Percentiles rank a stretch among this genome's conserved stretches.
These are phyloP conservation scores for Trochalopteron elliotii DNA, from an alignment of 2,113 vertebrate genomes.

Conservation along the genomic window DNA sequence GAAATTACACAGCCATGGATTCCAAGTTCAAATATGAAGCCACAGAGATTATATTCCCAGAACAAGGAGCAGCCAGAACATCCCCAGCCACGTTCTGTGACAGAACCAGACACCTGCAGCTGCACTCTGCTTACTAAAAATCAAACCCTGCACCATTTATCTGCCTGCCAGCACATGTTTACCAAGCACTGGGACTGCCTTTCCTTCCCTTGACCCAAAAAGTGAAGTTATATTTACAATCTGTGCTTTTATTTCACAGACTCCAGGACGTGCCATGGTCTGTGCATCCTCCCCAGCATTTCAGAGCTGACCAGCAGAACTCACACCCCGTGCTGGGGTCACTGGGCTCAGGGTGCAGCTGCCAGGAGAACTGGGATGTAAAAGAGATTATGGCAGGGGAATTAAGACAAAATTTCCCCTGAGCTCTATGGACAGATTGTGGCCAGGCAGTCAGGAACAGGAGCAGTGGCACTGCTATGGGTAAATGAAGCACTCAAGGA, in stretches of 20 bases:
- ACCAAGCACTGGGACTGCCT: neutral
- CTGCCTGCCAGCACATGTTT: slow-evolving; percentile 35
- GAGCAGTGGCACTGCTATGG: neutral
- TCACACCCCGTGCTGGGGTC: neutral
- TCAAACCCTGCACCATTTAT: neutral
- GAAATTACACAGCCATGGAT: neutral
- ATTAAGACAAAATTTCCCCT: neutral
- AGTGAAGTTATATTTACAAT: neutral
- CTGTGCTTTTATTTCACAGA: neutral
- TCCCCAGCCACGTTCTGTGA: neutral
- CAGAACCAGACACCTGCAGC: slow-evolving; percentile 6
- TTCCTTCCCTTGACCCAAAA: neutral
- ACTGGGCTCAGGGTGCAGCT: neutral
- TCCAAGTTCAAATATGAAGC: neutral
- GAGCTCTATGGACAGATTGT: neutral
- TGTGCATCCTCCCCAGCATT: neutral
- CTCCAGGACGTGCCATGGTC: neutral
- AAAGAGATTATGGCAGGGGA: neutral
- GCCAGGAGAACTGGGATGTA: neutral
- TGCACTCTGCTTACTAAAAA: neutral
- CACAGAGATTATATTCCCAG: neutral
- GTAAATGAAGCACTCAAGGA: neutral
- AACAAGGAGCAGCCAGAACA: neutral
- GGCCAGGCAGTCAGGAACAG: neutral
- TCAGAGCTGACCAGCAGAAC: neutral